Conservation (phyloP, 2,888 invertebrate species). For the Colletes collaris region DNA sequence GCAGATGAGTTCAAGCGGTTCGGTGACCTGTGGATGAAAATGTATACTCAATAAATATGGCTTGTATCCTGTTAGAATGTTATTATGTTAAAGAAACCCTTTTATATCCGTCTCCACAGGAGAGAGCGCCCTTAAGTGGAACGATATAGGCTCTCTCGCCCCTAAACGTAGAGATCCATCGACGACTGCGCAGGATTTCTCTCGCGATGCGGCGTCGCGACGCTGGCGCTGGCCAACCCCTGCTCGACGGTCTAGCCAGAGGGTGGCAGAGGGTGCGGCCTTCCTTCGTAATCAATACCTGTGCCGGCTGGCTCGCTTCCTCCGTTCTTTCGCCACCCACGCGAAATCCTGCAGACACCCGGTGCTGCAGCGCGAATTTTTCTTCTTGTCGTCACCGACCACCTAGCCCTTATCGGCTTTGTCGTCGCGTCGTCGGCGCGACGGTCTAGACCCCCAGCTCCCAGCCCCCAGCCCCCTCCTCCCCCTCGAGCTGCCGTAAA, state of each 20-base stretch:
- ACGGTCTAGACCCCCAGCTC: not conserved
- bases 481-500: not conserved
- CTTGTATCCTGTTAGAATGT: too few species aligned
- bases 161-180: constrained; percentile 23
- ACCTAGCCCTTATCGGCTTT: constrained; percentile 40
- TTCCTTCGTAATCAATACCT: constrained; percentile 70
- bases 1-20: too few species aligned
- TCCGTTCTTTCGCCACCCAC: constrained; percentile 32
- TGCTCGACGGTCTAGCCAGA: constrained; percentile 43
- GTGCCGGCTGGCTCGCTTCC: constrained; percentile 40
- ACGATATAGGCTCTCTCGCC: too few species aligned
- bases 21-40: too few species aligned
- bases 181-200: constrained; percentile 61
- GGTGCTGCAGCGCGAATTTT: constrained; percentile 49
- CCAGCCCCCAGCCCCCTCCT: not conserved
- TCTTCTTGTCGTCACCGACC: constrained; percentile 45
- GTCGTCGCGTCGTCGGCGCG: constrained; percentile 37
- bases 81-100: too few species aligned
- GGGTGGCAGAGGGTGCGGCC: constrained; percentile 70
- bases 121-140: too few species aligned
- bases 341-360: constrained; percentile 55
- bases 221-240: constrained; percentile 45
- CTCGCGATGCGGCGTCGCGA: constrained; percentile 52
- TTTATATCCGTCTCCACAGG: too few species aligned
- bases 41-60: too few species aligned